These are phyloP conservation scores for Malurus cyaneus DNA, from an alignment of 2,113 vertebrate genomes.

Conservation along the genomic window DNA sequence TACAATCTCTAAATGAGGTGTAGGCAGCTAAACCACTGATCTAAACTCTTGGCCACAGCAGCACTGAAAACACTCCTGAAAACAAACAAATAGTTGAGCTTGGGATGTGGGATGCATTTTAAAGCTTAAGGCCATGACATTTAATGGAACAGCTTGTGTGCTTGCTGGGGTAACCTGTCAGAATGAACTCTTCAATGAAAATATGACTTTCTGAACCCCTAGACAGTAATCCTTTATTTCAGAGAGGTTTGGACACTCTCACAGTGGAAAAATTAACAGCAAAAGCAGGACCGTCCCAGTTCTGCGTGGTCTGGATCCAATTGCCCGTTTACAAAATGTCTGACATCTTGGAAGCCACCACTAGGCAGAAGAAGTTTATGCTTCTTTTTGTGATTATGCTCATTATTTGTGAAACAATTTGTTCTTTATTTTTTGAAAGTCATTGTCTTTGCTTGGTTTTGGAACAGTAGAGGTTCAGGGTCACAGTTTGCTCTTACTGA, in stretches of 20 bases:
- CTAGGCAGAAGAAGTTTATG: not conserved
- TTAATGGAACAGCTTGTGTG: not conserved
- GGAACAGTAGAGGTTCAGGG: not conserved
- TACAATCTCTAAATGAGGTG: not conserved
- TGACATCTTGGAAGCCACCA: not conserved
- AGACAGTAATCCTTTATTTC: slow-evolving; percentile 44
- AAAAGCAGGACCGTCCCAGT: not conserved
- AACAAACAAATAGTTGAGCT: not conserved
- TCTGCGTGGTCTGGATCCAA: slow-evolving; percentile 9
- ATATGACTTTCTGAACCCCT: slow-evolving; percentile 9
- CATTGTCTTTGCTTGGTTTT: not conserved
- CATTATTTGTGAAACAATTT: not conserved
- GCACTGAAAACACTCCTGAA: not conserved
- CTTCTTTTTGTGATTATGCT: not conserved
- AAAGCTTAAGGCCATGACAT: not conserved
- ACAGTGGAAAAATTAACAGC: slow-evolving; percentile 36
- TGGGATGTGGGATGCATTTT: not conserved
- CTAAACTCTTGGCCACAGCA: not conserved
- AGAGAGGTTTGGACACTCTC: slow-evolving; percentile 26
- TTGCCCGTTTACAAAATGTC: slow-evolving; percentile 4
- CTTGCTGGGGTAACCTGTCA: not conserved
- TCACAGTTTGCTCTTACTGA: not conserved
- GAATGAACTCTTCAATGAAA: not conserved
- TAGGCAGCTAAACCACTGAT: not conserved
- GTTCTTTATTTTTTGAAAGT: not conserved